Evolutionary conservation across 2,888 invertebrate genomes (phyloP), one percentile per base, ranked within the genome.

Genomic region (Drosophila rellima): DNA sequence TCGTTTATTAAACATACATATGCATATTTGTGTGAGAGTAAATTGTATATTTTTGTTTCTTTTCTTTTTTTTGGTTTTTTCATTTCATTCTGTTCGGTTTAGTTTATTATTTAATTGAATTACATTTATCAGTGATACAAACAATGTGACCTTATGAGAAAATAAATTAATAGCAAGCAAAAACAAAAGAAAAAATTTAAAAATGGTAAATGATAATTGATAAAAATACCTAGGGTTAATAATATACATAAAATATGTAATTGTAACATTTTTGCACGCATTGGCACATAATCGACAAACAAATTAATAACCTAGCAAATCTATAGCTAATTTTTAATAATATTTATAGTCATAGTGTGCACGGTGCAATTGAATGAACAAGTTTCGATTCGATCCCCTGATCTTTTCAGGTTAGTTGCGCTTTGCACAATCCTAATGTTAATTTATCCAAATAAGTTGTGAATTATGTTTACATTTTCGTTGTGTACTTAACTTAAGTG

Each of bases 91-190:
- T 17, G 4, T 33, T 50, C 18, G 13, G 47, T 52, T 73, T 64
- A 20, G 47, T 42, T 35, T 39, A 35, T 45, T 62, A 81, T 89
- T 60, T 50, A 80, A 70, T 72, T 66, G 47, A 75, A 70, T 69
- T 85, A 77, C 63, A 84, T 75, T 82, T 91, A 90, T 92, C 88
- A 92, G 92, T 92, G 92, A 92, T 92, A 92, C 87, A 90, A 92
- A 92, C 90, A 91, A 92, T 91, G 92, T 92, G 92, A 92, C 92
- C 92, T 92, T 92, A 92, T 90, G 72, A 83, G 78, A 75, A 82
- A 81, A 75, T 71, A 85, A 79, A 77, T 77, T 65, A 66, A 72
- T 73, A 78, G 62, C 66, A 73, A 67, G 69, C 52, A 17, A 71
- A 70, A 72, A 76, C 57, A 33, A 61, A 65, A 61, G 37, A 42